phyloP scores from a whole-genome alignment of 2,888 invertebrate genomes.

The Entomobrya multifasciata region DNA sequence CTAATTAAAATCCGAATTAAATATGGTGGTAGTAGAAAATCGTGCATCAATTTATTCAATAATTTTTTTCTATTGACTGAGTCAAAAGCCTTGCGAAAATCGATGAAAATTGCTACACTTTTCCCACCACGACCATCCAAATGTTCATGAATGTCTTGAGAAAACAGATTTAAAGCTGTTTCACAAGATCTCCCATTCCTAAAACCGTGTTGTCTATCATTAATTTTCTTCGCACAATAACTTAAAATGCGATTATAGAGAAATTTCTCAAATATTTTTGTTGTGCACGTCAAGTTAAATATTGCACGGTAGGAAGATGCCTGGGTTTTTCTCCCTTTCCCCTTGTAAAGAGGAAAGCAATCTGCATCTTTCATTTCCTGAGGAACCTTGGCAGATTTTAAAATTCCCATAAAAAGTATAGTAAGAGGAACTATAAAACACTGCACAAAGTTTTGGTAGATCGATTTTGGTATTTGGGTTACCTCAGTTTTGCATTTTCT shows the following conservation, averaged over 20 bases:
- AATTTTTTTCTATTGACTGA: neutral
- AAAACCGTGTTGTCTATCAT: slow-evolving; percentile 27
- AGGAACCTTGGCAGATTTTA: too few relatives aligned
- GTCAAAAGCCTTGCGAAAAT: slow-evolving; percentile 24
- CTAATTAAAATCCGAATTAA: neutral
- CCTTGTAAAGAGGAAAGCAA: slow-evolving; percentile 28
- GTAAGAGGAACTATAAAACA: too few relatives aligned
- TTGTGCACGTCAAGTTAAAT: neutral
- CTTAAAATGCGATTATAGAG: neutral
- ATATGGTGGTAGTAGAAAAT: slow-evolving; percentile 23
- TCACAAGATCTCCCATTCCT: slow-evolving; percentile 11
- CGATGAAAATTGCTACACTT: slow-evolving; percentile 17
- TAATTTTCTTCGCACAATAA: neutral
- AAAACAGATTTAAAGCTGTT: neutral
- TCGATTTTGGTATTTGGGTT: too few relatives aligned
- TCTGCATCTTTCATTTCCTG: too few relatives aligned
- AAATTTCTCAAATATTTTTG: slow-evolving; percentile 15
- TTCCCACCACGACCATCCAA: slow-evolving; percentile 8
- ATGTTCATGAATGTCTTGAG: neutral
- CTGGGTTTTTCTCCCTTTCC: neutral
- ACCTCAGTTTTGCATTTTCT: too few relatives aligned
- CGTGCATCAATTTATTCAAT: slow-evolving; percentile 10
- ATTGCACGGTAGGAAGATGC: slow-evolving; percentile 17
- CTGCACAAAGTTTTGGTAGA: too few relatives aligned
- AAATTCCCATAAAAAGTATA: too few relatives aligned